Conservation (phyloP, 2,797 vertebrate genomes). For the Alauda arvensis region DNA sequence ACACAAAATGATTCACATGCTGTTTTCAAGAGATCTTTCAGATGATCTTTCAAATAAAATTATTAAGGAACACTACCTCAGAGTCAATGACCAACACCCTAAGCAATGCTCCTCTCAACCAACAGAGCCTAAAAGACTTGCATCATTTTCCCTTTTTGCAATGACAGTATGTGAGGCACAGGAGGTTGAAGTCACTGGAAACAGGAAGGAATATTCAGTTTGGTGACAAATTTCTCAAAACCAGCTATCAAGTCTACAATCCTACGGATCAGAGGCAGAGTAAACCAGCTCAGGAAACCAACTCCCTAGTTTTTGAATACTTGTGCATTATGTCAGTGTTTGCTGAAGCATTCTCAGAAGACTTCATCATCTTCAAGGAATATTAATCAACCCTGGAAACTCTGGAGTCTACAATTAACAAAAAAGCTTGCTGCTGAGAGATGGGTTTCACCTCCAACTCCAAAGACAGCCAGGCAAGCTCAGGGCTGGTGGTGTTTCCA, state of each 20-base stretch:
- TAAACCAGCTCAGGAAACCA: background rate
- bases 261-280: background rate
- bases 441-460: background rate
- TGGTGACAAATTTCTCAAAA: background rate
- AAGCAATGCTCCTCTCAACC: background rate
- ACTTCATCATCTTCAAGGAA: background rate
- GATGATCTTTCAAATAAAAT: background rate
- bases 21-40: background rate
- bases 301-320: background rate
- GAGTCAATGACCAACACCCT: background rate
- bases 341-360: background rate
- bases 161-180: background rate
- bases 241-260: background rate
- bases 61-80: background rate
- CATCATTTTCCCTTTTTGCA: background rate
- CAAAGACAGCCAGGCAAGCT: background rate
- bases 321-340: background rate
- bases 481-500: background rate
- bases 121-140: background rate
- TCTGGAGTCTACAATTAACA: background rate
- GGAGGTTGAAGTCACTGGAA: background rate
- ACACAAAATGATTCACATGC: background rate
- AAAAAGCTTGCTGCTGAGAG: background rate
- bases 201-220: background rate
- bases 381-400: background rate